Conservation (phyloP, 2,888 invertebrate genomes). For the Tromatobia lineatoria region DNA sequence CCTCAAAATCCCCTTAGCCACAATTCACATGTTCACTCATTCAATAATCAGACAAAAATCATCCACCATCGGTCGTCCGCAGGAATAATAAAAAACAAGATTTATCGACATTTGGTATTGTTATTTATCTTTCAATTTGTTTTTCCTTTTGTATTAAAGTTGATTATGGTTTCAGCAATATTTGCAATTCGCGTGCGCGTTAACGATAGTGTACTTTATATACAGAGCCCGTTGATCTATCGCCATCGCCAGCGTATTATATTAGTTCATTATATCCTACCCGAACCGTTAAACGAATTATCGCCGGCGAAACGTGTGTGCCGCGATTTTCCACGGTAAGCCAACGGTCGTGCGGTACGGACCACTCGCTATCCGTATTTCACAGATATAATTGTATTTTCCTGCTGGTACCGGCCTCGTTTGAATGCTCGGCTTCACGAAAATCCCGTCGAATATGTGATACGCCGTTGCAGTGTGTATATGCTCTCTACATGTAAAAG, state of each 20-base stretch:
- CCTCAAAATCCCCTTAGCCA: not conserved
- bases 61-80: not conserved
- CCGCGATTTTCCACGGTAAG: constrained; percentile 48
- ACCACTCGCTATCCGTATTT: constrained; percentile 60
- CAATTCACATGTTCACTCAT: constrained; percentile 14
- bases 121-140: not conserved
- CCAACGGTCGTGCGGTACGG: constrained; percentile 34
- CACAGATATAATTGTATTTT: constrained; percentile 66
- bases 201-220: constrained; percentile 46
- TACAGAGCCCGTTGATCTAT: constrained; percentile 56
- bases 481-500: not conserved
- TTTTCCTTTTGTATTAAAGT: constrained; percentile 17
- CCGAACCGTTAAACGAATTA: constrained; percentile 63
- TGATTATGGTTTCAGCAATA: constrained; percentile 18
- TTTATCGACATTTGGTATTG: not conserved
- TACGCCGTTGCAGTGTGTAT: constrained; percentile 39
- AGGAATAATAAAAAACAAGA: not conserved
- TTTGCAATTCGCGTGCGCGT: not conserved
- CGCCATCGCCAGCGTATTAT: constrained; percentile 51
- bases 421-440: constrained; percentile 47
- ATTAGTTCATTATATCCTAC: constrained; percentile 55
- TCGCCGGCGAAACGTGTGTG: constrained; percentile 38
- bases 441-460: constrained; percentile 52
- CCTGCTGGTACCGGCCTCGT: constrained; percentile 20
- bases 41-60: constrained; percentile 24